Base-by-base conservation (phyloP, 1,140 invertebrate species). In the Hirudo medicinalis region DNA sequence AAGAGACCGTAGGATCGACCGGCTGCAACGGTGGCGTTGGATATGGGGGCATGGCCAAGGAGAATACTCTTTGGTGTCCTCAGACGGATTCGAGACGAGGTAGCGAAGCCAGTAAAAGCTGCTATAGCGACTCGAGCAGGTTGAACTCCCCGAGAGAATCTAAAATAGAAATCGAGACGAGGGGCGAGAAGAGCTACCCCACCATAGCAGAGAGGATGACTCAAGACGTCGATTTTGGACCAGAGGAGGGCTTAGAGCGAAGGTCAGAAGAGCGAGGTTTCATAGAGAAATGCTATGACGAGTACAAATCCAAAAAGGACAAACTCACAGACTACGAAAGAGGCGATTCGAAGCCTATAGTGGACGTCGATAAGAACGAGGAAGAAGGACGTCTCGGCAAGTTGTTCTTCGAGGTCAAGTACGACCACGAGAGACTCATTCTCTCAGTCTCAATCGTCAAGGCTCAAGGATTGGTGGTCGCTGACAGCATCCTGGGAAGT, bases 361-460 rank as follows among this genome's bases (percentile, higher is more conserved):
- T 6, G 29, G 5, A 19, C 6, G 27, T 36, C n/a, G 67, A 40
- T n/a, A 36, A 36, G 17, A 40, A 40, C n/a, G 60, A 32, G 17
- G 9, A 63, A 63, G 29, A 32, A 17, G 29, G 85, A 95, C 67
- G 19, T 0, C 85, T 95, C 67, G 93, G 93, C 0, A 88, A 90
- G 71, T 82, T 96, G 72, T 87, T 92, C 73, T 96, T 81, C 74
- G 77, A 77, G 32, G 78, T 77, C 75, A 89, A 88, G 75, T 95
- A 94, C 81, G 87, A 91, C 76, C 86, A 86, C 67, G 91, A 94
- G 76, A 91, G 94, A 77, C 91, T 88, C 76, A 91, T 92, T 0
- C 83, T 97, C 69, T 88, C 92, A 71, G 91, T 97, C 2, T 93
- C 89, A 0, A 92, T 97, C 66, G 88, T 93, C 11, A 89, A 72